Conservation (phyloP, 92 coral and sea anemone genomes). For the Palythoa grandiflora region DNA sequence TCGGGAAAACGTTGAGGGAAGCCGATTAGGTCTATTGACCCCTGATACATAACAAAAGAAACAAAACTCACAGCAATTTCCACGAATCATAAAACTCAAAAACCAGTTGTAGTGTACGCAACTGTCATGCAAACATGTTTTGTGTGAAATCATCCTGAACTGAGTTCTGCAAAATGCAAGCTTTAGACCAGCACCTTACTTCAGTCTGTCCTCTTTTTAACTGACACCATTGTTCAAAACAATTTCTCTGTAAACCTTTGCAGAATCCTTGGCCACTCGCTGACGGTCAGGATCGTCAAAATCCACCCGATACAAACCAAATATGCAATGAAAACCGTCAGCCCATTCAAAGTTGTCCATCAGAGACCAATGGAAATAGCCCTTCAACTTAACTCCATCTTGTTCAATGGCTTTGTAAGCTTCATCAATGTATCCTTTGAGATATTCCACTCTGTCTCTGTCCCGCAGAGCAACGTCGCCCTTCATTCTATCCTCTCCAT, state of each 20-base stretch:
- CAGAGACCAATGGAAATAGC: conserved; percentile 94
- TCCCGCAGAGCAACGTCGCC: conserved; percentile 81
- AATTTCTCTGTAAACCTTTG: conserved; percentile 76
- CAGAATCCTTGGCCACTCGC: conserved; percentile 83
- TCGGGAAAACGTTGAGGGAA: too few relatives aligned
- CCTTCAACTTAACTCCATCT: conserved; percentile 85
- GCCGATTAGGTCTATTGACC: too few relatives aligned
- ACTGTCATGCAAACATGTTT: too few relatives aligned
- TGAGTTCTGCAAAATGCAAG: too few relatives aligned
- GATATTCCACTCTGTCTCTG: conserved; percentile 76
- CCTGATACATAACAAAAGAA: too few relatives aligned
- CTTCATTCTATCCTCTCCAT: conserved; percentile 69
- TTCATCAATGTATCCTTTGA: conserved; percentile 77
- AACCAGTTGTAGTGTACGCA: too few relatives aligned
- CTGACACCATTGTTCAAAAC: conserved; percentile 84
- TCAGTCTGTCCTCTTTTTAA: not conserved
- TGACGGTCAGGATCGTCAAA: conserved; percentile 72
- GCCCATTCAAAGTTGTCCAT: conserved; percentile 98
- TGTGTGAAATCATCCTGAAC: too few relatives aligned
- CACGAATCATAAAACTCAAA: too few relatives aligned
- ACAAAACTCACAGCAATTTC: too few relatives aligned
- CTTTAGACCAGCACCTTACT: too few relatives aligned
- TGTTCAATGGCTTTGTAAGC: conserved; percentile 75
- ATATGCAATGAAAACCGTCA: conserved; percentile 81
- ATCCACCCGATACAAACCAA: conserved; percentile 91